phyloP scores from a whole-genome alignment of 1,140 invertebrate species.

The Caenorhabditis remanei region DNA sequence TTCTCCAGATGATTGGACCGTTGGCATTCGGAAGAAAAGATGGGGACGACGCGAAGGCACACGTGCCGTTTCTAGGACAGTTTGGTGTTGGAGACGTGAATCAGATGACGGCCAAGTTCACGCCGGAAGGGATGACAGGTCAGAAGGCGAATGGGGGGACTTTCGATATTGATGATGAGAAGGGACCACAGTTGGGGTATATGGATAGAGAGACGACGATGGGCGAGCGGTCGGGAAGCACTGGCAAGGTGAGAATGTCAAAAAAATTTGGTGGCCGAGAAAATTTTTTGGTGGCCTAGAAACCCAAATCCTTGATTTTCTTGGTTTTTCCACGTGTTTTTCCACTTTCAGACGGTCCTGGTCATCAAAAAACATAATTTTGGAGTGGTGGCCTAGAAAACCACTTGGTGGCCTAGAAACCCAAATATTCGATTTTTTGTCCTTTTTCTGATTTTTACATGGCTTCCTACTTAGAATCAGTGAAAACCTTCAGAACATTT shows the following conservation, averaged over 20 bases:
- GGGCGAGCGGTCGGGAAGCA: conserved; percentile 57
- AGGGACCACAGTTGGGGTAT: conserved; percentile 59
- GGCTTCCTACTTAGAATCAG: no score
- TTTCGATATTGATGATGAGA: conserved; percentile 49
- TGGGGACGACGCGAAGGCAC: conserved; percentile 61
- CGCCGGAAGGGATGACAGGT: conserved; percentile 50
- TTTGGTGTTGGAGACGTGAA: conserved; percentile 62
- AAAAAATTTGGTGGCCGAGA: no score
- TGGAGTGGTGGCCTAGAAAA: no score
- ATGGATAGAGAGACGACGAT: conserved; percentile 63
- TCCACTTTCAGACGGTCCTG: no score
- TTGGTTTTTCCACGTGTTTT: no score
- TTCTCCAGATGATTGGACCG: conserved; percentile 57
- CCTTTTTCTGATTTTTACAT: no score
- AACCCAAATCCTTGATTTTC: not conserved
- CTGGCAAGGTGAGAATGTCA: not conserved
- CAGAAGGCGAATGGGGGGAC: conserved; percentile 62
- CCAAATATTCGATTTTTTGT: no score
- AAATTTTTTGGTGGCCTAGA: no score
- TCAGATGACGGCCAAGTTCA: conserved; percentile 59
- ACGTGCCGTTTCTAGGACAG: conserved; percentile 56
- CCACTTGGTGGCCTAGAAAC: no score
- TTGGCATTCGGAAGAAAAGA: conserved; percentile 64
- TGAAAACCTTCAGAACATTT: no score
- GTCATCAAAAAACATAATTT: no score